phyloP scores from a whole-genome alignment of 2,888 invertebrate species.

The Rhodophaea formosa region DNA sequence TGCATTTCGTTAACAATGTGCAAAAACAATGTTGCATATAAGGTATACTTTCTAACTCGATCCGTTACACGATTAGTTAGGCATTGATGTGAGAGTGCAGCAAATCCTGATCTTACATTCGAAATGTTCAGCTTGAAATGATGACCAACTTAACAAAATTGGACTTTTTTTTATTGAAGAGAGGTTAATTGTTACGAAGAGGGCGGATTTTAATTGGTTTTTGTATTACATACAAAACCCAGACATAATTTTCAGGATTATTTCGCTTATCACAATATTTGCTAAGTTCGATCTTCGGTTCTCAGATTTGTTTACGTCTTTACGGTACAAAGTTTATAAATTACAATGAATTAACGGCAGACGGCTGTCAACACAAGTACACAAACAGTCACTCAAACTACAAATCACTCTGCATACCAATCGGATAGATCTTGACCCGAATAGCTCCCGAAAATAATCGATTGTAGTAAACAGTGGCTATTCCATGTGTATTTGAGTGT shows the following conservation, averaged over 20 bases:
- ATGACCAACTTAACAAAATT: too few relatives aligned
- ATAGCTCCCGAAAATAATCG: slow-evolving; percentile 29
- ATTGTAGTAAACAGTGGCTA: slow-evolving; percentile 18
- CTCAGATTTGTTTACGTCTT: not conserved
- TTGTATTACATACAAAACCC: too few relatives aligned
- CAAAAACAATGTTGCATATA: too few relatives aligned
- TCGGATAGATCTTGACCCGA: slow-evolving; percentile 36
- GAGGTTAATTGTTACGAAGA: too few relatives aligned
- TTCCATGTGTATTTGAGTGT: not conserved
- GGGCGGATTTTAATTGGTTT: too few relatives aligned
- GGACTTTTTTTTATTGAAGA: too few relatives aligned
- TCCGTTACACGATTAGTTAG: too few relatives aligned
- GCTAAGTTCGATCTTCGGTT: not conserved
- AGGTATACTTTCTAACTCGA: too few relatives aligned
- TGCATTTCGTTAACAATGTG: too few relatives aligned
- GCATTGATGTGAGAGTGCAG: too few relatives aligned
- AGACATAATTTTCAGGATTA: not conserved
- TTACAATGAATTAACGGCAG: not conserved
- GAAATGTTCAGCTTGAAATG: too few relatives aligned
- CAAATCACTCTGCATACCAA: slow-evolving; percentile 24
- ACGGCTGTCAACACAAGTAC: slow-evolving; percentile 16
- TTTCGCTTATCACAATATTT: not conserved
- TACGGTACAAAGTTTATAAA: not conserved
- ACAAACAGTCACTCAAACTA: slow-evolving; percentile 26
- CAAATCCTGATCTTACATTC: too few relatives aligned